Percentiles rank a stretch among this genome's conserved stretches.
These are phyloP conservation scores for Pollimyrus isidori DNA, from an alignment of 2,113 vertebrate genomes.

Conservation along the genomic window DNA sequence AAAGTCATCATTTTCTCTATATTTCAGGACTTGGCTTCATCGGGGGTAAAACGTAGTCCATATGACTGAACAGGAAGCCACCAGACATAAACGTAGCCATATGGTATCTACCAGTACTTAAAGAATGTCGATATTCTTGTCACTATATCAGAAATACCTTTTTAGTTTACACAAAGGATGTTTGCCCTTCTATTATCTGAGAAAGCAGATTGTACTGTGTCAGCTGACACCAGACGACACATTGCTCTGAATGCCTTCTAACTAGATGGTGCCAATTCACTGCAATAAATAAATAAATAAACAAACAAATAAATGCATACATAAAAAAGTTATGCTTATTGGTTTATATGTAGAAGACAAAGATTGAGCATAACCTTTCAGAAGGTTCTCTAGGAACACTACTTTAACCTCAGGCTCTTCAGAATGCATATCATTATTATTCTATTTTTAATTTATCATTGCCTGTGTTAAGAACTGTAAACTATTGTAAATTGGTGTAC, in stretches of 20 bases:
- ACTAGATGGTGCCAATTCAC: background rate
- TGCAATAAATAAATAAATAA: background rate
- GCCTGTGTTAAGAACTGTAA: background rate
- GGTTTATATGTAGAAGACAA: background rate
- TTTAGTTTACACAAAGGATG: background rate
- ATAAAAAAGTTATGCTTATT: background rate
- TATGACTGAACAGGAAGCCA: background rate
- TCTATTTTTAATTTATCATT: background rate
- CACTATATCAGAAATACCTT: background rate
- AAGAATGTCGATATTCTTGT: background rate
- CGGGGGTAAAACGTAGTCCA: background rate
- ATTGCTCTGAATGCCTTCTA: background rate
- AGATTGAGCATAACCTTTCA: background rate
- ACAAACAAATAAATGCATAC: no score
- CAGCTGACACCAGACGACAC: background rate
- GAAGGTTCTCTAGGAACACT: background rate
- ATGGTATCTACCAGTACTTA: background rate
- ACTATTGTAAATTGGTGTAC: background rate
- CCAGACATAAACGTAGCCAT: background rate
- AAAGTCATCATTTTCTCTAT: background rate
- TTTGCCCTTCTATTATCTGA: background rate
- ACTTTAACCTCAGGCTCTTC: background rate
- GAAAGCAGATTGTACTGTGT: background rate
- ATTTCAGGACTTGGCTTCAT: background rate
- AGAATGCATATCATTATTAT: background rate